Evolutionary conservation across 1,140 invertebrate species (phyloP).

Genomic region (Triops cancriformis): DNA sequence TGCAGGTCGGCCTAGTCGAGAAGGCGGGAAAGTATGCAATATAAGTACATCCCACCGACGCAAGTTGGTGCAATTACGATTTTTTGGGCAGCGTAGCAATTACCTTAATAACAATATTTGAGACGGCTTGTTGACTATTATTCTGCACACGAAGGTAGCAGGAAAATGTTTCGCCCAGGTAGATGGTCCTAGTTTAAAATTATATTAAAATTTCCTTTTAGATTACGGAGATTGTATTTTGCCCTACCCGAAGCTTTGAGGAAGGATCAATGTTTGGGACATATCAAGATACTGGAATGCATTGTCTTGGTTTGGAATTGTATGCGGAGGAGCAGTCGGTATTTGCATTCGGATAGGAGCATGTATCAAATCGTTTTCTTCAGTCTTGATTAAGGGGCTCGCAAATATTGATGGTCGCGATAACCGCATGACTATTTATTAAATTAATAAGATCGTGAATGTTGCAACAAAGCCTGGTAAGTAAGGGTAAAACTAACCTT

Average conservation of each 20-base stretch:
- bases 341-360: conserved; percentile 66
- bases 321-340: conserved; percentile 64
- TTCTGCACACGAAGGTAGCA: conserved; percentile 96
- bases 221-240: conserved; percentile 19
- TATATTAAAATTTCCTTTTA: conserved; percentile 27
- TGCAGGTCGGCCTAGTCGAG: conserved; percentile 71
- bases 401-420: conserved; percentile 71
- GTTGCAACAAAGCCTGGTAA: conserved; percentile 34
- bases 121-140: conserved; percentile 72
- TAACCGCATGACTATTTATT: conserved; percentile 76
- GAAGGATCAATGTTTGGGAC: conserved; percentile 80
- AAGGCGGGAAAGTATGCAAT: too few relatives aligned
- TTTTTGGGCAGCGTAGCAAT: conserved; percentile 26
- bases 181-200: conserved; percentile 57
- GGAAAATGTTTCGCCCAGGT: conserved; percentile 92
- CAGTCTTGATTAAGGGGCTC: conserved; percentile 64
- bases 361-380: conserved; percentile 74
- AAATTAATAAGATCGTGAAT: neutral
- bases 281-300: conserved; percentile 66
- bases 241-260: conserved; percentile 81
- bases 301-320: conserved; percentile 49
- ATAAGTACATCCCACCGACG: too few relatives aligned
- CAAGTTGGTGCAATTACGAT: neutral
- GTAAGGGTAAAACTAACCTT: conserved; percentile 25
- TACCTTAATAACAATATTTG: conserved; percentile 72